A percentile compares a stretch with the other conserved stretches of the same genome.
Evolutionary conservation across 2,113 vertebrate species (phyloP).

Genomic region (Uria aalge): DNA sequence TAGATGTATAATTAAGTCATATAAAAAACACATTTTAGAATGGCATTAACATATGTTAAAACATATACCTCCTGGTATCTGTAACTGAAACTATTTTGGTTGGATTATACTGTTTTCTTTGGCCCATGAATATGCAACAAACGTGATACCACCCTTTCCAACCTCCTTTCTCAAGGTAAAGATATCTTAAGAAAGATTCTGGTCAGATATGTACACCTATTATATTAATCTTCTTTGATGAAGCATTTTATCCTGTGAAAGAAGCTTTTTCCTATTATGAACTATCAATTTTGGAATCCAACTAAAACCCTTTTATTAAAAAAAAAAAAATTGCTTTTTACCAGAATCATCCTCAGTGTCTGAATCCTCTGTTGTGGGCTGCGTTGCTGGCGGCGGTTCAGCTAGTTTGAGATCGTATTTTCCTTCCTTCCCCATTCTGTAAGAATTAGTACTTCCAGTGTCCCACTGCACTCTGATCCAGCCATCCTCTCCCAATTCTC

Average conservation of each 20-base stretch:
- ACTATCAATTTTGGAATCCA: background rate
- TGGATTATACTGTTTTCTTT: background rate
- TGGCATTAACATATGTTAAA: background rate
- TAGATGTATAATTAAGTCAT: background rate
- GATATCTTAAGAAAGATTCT: background rate
- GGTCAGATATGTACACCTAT: background rate
- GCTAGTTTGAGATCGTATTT: conserved; percentile 96
- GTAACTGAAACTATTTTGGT: background rate
- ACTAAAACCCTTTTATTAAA: background rate
- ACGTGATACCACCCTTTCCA: background rate
- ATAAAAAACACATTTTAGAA: background rate
- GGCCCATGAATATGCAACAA: background rate
- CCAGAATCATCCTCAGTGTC: conserved; percentile 97
- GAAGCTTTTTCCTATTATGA: background rate
- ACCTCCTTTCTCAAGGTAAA: background rate
- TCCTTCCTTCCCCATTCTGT: conserved; percentile 98
- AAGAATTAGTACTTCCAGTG: conserved; percentile 97
- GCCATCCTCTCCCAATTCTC: conserved; percentile 95
- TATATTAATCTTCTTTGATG: background rate
- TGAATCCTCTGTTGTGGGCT: conserved; percentile 88
- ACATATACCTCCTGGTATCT: background rate
- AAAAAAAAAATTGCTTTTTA: conserved; percentile 28
- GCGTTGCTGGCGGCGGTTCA: conserved; percentile 83
- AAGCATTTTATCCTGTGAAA: background rate
- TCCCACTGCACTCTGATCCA: conserved; percentile 99